Conservation (phyloP, 2,113 vertebrate species). For the Callipepla squamata region DNA sequence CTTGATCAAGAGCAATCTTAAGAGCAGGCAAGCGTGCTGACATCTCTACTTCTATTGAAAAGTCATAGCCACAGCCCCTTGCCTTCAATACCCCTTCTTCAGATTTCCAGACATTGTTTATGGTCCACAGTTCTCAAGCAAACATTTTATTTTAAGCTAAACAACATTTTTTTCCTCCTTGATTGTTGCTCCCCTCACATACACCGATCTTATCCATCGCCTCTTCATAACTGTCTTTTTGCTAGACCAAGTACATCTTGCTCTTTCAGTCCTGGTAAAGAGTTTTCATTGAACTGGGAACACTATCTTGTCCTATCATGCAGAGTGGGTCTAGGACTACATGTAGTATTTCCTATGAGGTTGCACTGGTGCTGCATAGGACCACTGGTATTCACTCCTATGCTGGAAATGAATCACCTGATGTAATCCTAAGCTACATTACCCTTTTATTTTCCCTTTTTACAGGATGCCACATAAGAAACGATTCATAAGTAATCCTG, state of each 20-base stretch:
- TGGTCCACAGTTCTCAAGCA: not conserved
- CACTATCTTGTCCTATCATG: not conserved
- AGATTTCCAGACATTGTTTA: not conserved
- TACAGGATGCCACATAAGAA: not conserved
- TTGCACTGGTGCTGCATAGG: not conserved
- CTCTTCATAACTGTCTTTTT: not conserved
- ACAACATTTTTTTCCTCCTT: not conserved
- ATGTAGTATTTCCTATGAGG: not conserved
- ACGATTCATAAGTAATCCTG: not conserved
- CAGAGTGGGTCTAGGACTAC: rapidly evolving
- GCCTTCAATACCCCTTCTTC: not conserved
- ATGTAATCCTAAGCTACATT: not conserved
- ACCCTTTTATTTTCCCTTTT: not conserved
- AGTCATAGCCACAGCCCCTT: not conserved
- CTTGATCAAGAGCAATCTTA: not conserved
- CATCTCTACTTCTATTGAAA: not conserved
- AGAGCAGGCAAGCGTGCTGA: not conserved
- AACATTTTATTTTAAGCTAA: not conserved
- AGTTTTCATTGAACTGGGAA: not conserved
- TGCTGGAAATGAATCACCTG: not conserved
- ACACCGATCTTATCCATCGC: not conserved
- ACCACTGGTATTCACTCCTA: not conserved
- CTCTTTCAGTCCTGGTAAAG: not conserved
- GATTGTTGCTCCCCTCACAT: not conserved
- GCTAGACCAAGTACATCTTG: not conserved